Base-by-base conservation (phyloP, 2,888 invertebrate genomes). In the Apomyelois bistriatella region DNA sequence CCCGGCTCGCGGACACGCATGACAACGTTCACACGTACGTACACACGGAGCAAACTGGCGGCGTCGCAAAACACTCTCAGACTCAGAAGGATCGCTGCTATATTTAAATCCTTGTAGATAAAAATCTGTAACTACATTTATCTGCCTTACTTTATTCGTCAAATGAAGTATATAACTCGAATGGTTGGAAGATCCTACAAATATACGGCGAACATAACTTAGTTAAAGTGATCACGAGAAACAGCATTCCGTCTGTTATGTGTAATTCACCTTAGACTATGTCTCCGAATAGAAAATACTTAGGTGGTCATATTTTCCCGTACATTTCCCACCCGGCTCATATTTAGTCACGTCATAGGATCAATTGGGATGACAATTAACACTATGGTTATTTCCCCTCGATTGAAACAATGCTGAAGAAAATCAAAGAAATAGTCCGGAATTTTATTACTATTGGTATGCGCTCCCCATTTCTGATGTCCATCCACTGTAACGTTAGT, bases 21-120 rank as follows among this genome's bases (percentile, higher is more conserved):
- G 71, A 71, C 72, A 69, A 71, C 74, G 70, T 76, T 78, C 74
- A 70, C 83, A 80, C 80, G 78, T 82, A 65, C 64, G 58, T 82
- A 65, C 64, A 58, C 54, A 56, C 22, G 60, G 60, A 57, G 58
- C 41, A 37, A 38, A 13, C 32, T 32, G 9, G 7, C 10, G 9
- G 2, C 32, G 32, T 7, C 32, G 32, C 32, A 40, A 13, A 40
- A 9, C 9, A 7, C n/a, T n/a, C n/a, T n/a, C 6, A 3, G 15
- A 8, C 15, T 9, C 9, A 6, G 40, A 16, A 40, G 9, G 4
- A 9, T 40, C 37, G 13, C 4, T 15, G 1, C 1, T 13, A 13
- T 38, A 35, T 10, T 35, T 35, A 3, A 35, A 35, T 35, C 6
- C 2, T 35, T 8, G 6, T 35, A 8, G n/a, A n/a, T n/a, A n/a